phyloP scores from a whole-genome alignment of 2,888 invertebrate species.

The Brachypalpus laphriformis region DNA sequence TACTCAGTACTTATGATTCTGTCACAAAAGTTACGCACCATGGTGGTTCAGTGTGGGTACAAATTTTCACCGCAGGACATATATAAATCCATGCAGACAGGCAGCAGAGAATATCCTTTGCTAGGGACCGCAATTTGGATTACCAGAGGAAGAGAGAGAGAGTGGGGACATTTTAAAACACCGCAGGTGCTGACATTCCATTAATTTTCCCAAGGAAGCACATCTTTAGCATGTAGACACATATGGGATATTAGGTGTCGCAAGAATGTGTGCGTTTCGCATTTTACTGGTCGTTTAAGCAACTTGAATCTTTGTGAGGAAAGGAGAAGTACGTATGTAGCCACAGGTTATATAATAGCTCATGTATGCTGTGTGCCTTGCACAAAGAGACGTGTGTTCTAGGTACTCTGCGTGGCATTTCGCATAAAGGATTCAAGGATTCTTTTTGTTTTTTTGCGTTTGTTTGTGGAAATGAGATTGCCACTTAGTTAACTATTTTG shows the following conservation, averaged over 20 bases:
- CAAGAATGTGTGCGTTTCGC: neutral
- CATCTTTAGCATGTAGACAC: conserved; percentile 13
- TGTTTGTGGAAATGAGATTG: conserved; percentile 33
- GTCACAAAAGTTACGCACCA: conserved; percentile 6
- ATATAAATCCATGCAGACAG: neutral
- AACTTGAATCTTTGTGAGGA: neutral
- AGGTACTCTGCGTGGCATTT: conserved; percentile 1
- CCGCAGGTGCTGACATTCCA: conserved; percentile 41
- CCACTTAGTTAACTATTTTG: conserved; percentile 25
- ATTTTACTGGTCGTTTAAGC: neutral
- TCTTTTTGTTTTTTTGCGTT: neutral
- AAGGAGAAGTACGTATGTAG: neutral
- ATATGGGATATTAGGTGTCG: neutral
- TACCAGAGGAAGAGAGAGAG: neutral
- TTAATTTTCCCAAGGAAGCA: conserved; percentile 26
- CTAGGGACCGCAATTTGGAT: conserved; percentile 1
- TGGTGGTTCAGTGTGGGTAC: neutral
- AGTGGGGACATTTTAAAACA: conserved; percentile 13
- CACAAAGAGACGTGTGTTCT: neutral
- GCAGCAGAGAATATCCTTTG: neutral
- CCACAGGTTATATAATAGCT: neutral
- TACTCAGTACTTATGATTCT: neutral
- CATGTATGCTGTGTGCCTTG: neutral
- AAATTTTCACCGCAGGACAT: conserved; percentile 28
- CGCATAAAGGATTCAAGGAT: conserved; percentile 8